Percentiles rank a stretch among this genome's conserved stretches.
Conservation (phyloP, 2,888 invertebrate species). For the Ophion costatus region DNA sequence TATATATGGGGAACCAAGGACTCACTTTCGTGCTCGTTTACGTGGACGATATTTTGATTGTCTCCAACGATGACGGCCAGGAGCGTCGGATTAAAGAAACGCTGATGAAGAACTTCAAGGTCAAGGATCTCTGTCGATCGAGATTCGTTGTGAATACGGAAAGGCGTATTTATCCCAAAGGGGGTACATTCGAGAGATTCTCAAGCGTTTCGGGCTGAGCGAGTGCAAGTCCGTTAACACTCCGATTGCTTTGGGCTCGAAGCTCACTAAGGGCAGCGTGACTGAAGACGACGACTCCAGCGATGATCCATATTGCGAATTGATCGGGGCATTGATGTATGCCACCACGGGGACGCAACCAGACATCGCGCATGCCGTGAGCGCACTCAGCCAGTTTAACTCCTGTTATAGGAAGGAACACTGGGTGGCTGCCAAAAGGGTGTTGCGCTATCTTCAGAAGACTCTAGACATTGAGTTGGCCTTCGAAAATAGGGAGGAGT, state of each 20-base stretch:
- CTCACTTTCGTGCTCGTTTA: too few species aligned
- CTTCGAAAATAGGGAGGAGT: constrained; percentile 42
- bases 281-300: constrained; percentile 26
- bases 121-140: too few species aligned
- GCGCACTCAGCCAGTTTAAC: constrained; percentile 62
- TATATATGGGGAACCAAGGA: too few species aligned
- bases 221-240: constrained; percentile 72
- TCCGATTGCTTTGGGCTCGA: constrained; percentile 65
- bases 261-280: constrained; percentile 41
- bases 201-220: constrained; percentile 72
- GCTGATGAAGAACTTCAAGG: too few species aligned
- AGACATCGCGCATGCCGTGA: constrained; percentile 44
- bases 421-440: constrained; percentile 74
- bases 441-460: constrained; percentile 73
- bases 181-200: constrained; percentile 64
- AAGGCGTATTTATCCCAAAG: too few species aligned
- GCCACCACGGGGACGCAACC: too few species aligned
- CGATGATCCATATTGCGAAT: constrained; percentile 13
- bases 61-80: too few species aligned
- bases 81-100: too few species aligned
- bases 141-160: too few species aligned
- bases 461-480: constrained; percentile 67
- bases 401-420: constrained; percentile 29
- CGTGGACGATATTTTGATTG: too few species aligned
- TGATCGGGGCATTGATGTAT: too few species aligned